Evolutionary conservation across 2,888 invertebrate genomes (phyloP).

Genomic region (Nephrotoma flavescens): DNA sequence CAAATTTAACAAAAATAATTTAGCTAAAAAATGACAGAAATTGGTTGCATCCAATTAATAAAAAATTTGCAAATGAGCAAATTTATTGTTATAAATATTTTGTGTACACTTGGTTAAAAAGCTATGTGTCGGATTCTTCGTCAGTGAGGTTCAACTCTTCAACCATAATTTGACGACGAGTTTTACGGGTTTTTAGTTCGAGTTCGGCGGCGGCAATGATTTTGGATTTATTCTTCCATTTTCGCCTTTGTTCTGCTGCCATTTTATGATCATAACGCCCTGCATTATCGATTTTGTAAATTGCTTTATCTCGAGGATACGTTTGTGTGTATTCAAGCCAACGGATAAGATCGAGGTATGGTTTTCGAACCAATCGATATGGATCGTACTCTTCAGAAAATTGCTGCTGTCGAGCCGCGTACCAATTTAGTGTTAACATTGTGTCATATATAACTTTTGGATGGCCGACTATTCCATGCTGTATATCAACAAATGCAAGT

Average conservation of each 20-base stretch:
- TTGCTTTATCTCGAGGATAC: neutral
- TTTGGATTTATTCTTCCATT: neutral
- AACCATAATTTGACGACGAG: neutral
- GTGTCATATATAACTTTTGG: conserved; percentile 25
- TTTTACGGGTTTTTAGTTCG: neutral
- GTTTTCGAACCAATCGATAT: conserved; percentile 22
- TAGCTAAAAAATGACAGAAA: neutral
- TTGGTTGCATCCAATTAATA: neutral
- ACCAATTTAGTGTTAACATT: conserved; percentile 21
- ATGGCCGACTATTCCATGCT: conserved; percentile 27
- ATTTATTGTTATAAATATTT: neutral
- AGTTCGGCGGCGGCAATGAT: neutral
- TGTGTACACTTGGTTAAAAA: neutral
- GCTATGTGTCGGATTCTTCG: neutral
- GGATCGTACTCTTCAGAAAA: conserved; percentile 23
- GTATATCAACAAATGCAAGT: conserved; percentile 21
- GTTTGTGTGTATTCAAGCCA: neutral
- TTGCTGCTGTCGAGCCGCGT: conserved; percentile 19
- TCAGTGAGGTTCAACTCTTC: neutral
- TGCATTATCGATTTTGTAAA: neutral
- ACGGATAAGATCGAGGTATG: conserved; percentile 9
- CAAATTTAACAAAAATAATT: neutral
- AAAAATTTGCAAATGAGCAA: neutral
- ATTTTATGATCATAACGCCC: neutral
- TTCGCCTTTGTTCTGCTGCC: neutral